Percentiles rank a stretch among this genome's conserved stretches.
Conservation (phyloP, 2,113 vertebrate genomes). For the Lota lota region DNA sequence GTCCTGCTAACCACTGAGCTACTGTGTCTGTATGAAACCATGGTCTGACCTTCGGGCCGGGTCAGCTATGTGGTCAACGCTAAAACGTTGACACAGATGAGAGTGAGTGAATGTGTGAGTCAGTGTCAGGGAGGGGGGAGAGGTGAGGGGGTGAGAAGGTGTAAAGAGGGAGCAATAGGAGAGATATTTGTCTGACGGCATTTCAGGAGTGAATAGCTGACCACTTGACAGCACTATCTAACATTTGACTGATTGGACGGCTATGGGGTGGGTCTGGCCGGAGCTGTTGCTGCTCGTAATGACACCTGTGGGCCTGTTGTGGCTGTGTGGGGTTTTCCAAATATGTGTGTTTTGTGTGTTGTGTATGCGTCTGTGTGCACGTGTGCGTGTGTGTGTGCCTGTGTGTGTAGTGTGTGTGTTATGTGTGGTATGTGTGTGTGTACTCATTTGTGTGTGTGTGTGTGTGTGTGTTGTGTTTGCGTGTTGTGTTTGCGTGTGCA, state of each 20-base stretch:
- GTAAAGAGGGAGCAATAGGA: slow-evolving; percentile 12
- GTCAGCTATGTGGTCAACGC: no score
- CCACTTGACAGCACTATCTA: slow-evolving; percentile 46
- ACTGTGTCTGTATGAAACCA: no score
- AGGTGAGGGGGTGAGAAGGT: neutral
- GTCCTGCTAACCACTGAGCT: no score
- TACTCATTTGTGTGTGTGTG: neutral
- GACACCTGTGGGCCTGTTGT: slow-evolving; percentile 48
- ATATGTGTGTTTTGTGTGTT: slow-evolving; percentile 5
- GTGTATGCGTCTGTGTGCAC: neutral
- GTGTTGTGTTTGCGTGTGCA: neutral
- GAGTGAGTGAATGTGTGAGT: no score
- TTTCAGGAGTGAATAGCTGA: slow-evolving; percentile 23
- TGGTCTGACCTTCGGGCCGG: no score
- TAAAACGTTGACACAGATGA: no score
- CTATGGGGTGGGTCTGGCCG: slow-evolving; percentile 17
- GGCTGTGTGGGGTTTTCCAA: neutral
- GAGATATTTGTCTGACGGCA: slow-evolving; percentile 36
- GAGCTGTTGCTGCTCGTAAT: slow-evolving; percentile 41
- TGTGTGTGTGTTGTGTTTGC: neutral
- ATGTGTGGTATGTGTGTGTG: no score
- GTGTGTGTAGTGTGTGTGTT: neutral
- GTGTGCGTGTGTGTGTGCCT: no score
- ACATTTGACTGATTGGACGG: slow-evolving; percentile 43
- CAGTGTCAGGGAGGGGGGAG: no score